Conservation (phyloP, 2,888 invertebrate genomes). For the Ethmia dodecea region DNA sequence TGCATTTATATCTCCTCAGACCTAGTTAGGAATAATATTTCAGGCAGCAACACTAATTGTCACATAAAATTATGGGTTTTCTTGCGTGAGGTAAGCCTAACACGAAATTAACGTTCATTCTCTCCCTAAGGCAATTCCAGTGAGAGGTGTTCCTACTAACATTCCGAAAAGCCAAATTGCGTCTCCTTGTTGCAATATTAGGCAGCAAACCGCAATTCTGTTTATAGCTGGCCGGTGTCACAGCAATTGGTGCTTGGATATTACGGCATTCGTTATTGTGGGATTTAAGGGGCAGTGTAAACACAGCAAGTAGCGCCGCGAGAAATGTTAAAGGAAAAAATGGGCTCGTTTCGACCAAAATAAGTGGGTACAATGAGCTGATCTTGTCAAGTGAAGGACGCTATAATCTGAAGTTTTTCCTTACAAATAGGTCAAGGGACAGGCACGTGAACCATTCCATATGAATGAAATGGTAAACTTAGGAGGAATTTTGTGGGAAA, state of each 20-base stretch:
- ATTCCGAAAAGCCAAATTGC: slow-evolving; percentile 24
- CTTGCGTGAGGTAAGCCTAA: slow-evolving; percentile 10
- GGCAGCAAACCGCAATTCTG: slow-evolving; percentile 22
- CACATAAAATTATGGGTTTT: slow-evolving; percentile 15
- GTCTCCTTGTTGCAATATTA: slow-evolving; percentile 15
- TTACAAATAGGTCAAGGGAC: too few species aligned
- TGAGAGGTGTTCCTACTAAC: slow-evolving; percentile 9
- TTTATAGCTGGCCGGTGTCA: slow-evolving; percentile 29
- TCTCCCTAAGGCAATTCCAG: slow-evolving; percentile 13
- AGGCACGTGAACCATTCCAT: too few species aligned
- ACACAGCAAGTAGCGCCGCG: too few species aligned
- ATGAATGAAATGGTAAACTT: too few species aligned
- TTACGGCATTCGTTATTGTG: slow-evolving; percentile 16
- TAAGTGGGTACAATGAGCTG: too few species aligned
- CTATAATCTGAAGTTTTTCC: too few species aligned
- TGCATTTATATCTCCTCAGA: too few species aligned
- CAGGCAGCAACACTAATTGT: slow-evolving; percentile 9
- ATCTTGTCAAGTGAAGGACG: too few species aligned
- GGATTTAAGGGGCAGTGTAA: slow-evolving; percentile 11
- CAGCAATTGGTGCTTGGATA: slow-evolving; percentile 27
- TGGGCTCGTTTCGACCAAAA: too few species aligned
- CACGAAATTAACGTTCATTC: slow-evolving; percentile 23
- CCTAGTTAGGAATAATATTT: slow-evolving; percentile 4
- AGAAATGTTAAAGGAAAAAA: too few species aligned
- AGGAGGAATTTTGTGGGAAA: too few species aligned